These are phyloP conservation scores for Sarcophaga bullata DNA, from an alignment of 1,140 invertebrate genomes.

Conservation along the genomic window DNA sequence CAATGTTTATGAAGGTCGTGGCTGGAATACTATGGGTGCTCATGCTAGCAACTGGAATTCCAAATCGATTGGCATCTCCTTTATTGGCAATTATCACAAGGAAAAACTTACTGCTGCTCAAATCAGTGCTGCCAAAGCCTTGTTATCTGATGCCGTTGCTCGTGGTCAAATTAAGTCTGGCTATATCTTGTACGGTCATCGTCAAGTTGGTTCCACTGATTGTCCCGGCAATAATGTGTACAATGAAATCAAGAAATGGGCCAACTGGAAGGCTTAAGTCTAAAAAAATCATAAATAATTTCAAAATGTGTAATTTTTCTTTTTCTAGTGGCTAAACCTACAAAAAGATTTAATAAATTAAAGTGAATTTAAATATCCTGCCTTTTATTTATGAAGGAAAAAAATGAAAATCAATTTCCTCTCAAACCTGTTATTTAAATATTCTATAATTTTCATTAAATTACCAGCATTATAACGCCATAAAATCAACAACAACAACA, in stretches of 20 bases:
- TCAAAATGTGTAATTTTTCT: no score
- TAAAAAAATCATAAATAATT: no score
- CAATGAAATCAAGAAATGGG: constrained; percentile 73
- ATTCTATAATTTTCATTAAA: background rate
- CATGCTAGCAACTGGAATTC: constrained; percentile 75
- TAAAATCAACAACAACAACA: background rate
- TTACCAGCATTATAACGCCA: background rate
- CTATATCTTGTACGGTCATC: constrained; percentile 76
- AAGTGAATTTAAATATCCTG: background rate
- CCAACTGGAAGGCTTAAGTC: constrained; percentile 67
- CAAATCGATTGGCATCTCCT: constrained; percentile 73
- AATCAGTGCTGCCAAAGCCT: constrained; percentile 67
- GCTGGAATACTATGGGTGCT: constrained; percentile 75
- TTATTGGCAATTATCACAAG: constrained; percentile 71
- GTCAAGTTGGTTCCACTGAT: constrained; percentile 74
- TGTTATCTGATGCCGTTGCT: constrained; percentile 73
- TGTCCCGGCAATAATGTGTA: constrained; percentile 77
- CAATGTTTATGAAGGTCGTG: constrained; percentile 74
- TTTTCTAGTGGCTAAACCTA: background rate
- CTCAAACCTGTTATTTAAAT: no score
- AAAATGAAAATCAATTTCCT: no score
- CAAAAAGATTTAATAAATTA: background rate
- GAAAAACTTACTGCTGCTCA: constrained; percentile 53
- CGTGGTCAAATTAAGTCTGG: constrained; percentile 69
- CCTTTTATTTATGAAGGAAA: no score